Conservation (phyloP, 1,140 invertebrate genomes). For the Orchestia grillus region DNA sequence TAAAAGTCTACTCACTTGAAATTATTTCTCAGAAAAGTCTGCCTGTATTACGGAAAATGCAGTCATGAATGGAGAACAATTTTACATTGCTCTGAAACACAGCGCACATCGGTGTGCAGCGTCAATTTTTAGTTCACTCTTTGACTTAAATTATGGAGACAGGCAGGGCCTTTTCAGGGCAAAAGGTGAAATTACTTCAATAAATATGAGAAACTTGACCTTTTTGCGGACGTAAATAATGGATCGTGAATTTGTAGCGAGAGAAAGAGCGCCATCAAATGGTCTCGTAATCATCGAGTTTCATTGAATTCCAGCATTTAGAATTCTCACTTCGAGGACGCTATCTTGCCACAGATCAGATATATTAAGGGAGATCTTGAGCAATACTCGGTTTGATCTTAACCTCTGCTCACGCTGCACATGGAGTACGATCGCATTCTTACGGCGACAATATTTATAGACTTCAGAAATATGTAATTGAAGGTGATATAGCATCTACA, state of each 20-base stretch:
- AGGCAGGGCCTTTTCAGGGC: background rate
- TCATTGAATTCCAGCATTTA: slow-evolving; percentile 43
- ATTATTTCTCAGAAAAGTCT: background rate
- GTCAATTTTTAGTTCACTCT: background rate
- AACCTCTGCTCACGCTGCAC: background rate
- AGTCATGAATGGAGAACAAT: background rate
- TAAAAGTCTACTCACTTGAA: background rate
- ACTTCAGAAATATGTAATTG: background rate
- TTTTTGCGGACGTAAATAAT: background rate
- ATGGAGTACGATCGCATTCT: background rate
- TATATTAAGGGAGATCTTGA: slow-evolving; percentile 1
- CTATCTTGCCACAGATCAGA: background rate
- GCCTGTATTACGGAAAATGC: background rate
- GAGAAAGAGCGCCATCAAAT: background rate
- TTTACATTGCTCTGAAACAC: background rate
- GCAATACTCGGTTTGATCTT: background rate
- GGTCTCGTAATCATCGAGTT: background rate
- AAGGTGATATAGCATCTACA: background rate
- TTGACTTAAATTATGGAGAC: background rate
- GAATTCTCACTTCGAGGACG: background rate
- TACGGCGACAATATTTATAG: background rate
- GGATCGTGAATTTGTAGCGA: background rate
- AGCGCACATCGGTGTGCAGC: background rate
- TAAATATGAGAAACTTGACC: slow-evolving; percentile 9
- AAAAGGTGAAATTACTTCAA: slow-evolving; percentile 10